phyloP scores from a whole-genome alignment of 2,113 vertebrate species.

The Gasterosteus nipponicus region DNA sequence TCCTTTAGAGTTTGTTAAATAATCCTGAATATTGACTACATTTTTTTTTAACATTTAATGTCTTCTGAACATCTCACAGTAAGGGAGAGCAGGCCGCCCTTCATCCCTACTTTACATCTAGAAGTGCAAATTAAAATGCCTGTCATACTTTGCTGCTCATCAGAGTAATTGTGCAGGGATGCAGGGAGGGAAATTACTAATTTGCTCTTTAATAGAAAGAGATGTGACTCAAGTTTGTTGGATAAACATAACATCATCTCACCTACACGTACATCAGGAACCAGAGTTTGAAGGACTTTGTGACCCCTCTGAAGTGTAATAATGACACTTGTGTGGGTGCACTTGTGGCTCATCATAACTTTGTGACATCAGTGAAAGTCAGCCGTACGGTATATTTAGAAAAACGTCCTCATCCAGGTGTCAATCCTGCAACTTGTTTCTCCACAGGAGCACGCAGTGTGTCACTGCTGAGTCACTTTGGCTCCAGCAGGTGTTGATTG shows the following conservation, averaged over 20 bases:
- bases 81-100: neutral
- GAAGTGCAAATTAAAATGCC: conserved; percentile 48
- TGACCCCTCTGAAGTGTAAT: conserved; percentile 17
- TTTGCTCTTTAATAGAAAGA: conserved; percentile 44
- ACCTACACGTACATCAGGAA: conserved; percentile 24
- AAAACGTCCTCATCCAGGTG: neutral
- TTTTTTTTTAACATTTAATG: neutral
- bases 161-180: conserved; percentile 46
- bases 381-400: neutral
- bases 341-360: neutral
- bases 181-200: conserved; percentile 38
- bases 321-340: conserved; percentile 8
- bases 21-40: neutral
- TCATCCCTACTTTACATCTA: conserved; percentile 18
- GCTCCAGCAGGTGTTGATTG: conserved; percentile 7
- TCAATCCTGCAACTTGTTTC: neutral
- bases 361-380: neutral
- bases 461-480: neutral
- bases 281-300: conserved; percentile 28
- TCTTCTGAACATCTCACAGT: neutral
- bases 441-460: neutral
- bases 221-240: conserved; percentile 36
- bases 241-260: conserved; percentile 36
- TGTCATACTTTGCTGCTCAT: conserved; percentile 43
- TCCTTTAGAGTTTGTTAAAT: neutral